Conservation (phyloP, 2,888 invertebrate genomes). For the Drosophila ustulata region DNA sequence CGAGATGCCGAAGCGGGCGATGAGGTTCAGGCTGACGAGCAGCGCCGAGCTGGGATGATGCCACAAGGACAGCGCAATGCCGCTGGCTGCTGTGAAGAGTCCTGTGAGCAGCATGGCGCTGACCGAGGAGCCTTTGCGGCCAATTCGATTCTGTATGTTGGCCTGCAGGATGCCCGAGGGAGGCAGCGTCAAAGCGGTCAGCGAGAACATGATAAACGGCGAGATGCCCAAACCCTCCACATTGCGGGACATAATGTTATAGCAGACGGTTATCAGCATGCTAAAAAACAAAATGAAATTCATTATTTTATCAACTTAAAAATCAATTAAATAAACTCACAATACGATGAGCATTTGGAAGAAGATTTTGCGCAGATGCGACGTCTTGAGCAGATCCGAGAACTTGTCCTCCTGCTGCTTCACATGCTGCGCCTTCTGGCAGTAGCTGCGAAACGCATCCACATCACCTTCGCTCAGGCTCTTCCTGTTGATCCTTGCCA, state of each 20-base stretch:
- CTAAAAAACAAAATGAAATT: conserved; percentile 49
- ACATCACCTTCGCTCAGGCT: conserved; percentile 79
- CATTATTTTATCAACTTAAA: no score
- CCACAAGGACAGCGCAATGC: conserved; percentile 83
- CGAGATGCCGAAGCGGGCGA: conserved; percentile 86
- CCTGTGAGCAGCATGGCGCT: conserved; percentile 86
- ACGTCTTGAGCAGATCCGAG: conserved; percentile 85
- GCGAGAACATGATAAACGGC: conserved; percentile 86
- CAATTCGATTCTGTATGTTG: conserved; percentile 74
- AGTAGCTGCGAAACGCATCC: conserved; percentile 72
- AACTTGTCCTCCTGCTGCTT: conserved; percentile 43
- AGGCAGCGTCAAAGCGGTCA: conserved; percentile 86
- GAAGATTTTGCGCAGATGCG: conserved; percentile 85
- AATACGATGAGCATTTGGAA: conserved; percentile 86
- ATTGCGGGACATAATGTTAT: conserved; percentile 87
- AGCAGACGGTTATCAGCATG: conserved; percentile 86
- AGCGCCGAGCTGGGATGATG: conserved; percentile 72
- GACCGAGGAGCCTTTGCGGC: conserved; percentile 86
- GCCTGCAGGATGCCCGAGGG: conserved; percentile 84
- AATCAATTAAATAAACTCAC: conserved; percentile 82
- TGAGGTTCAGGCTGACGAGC: conserved; percentile 84
- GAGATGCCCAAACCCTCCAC: conserved; percentile 86
- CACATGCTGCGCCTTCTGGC: conserved; percentile 50
- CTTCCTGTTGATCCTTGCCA: conserved; percentile 86
- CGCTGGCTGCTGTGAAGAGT: conserved; percentile 85